Conservation (phyloP, 2,888 invertebrate species). For the Lacanobia oleracea region DNA sequence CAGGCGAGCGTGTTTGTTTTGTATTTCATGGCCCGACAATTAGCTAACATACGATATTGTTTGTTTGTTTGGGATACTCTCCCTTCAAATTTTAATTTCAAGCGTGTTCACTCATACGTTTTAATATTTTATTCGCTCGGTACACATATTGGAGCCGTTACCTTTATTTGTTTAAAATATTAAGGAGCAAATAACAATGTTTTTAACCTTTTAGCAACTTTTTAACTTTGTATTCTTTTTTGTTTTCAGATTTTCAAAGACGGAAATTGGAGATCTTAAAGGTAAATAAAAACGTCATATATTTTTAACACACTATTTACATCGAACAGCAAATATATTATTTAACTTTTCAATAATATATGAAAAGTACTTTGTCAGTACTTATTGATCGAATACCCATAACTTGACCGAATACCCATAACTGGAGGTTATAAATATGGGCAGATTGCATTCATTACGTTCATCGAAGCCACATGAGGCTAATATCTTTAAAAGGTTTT, state of each 20-base stretch:
- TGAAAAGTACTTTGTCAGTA: neutral
- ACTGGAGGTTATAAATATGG: slow-evolving; percentile 22
- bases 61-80: slow-evolving; percentile 70
- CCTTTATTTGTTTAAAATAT: neutral
- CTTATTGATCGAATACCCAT: slow-evolving; percentile 9
- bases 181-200: slow-evolving; percentile 1
- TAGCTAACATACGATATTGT: slow-evolving; percentile 72
- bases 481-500: slow-evolving; percentile 59
- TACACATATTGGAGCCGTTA: neutral
- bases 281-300: slow-evolving; percentile 31
- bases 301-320: too few relatives aligned
- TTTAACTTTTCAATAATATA: slow-evolving; percentile 13
- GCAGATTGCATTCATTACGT: slow-evolving; percentile 25
- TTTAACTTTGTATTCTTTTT: neutral
- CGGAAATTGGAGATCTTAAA: slow-evolving; percentile 49
- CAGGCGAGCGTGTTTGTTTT: slow-evolving; percentile 66
- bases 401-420: slow-evolving; percentile 10
- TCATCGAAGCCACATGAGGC: slow-evolving; percentile 8
- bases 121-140: slow-evolving; percentile 40
- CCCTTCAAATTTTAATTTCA: slow-evolving; percentile 48
- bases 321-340: neutral
- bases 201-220: neutral
- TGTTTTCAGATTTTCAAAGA: slow-evolving; percentile 48
- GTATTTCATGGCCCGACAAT: slow-evolving; percentile 76
- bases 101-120: slow-evolving; percentile 38